These are phyloP conservation scores for Hippocampus guttulatus DNA, from an alignment of 2,113 vertebrate species.

Conservation along the genomic window DNA sequence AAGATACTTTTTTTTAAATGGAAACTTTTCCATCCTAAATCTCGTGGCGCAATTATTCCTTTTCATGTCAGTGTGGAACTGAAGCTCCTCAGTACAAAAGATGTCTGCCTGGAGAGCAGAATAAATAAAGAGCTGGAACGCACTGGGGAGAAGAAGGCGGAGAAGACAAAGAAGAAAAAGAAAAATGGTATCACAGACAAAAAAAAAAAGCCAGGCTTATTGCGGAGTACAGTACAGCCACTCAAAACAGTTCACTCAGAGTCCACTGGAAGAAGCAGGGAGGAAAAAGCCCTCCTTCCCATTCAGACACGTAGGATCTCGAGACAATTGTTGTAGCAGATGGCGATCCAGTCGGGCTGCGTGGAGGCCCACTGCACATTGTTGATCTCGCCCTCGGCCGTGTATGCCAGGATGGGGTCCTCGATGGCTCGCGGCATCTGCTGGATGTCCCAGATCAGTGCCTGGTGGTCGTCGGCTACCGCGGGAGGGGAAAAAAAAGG, in stretches of 20 bases:
- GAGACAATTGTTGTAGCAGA: conserved; percentile 99
- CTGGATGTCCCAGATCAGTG: conserved; percentile 99
- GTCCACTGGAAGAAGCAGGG: neutral
- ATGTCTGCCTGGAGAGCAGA: conserved; percentile 46
- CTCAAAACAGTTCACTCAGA: conserved; percentile 31
- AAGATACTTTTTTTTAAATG: too few species aligned
- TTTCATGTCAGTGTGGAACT: neutral
- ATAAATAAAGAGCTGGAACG: conserved; percentile 60
- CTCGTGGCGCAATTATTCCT: neutral
- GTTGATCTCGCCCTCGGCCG: conserved; percentile 98
- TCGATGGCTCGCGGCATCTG: conserved; percentile 98
- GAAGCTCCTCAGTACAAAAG: neutral
- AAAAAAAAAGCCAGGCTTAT: conserved; percentile 43
- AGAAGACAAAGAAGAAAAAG: conserved; percentile 44
- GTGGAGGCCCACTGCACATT: conserved; percentile 99
- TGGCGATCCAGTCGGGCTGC: conserved; percentile 99
- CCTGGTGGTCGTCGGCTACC: conserved; percentile 96
- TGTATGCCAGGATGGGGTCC: conserved; percentile 98
- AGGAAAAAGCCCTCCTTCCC: conserved; percentile 6
- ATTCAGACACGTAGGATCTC: conserved; percentile 93
- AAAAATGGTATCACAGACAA: conserved; percentile 22
- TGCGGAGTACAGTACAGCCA: conserved; percentile 34
- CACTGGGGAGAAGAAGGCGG: conserved; percentile 34
- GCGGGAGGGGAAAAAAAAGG: conserved; percentile 1
- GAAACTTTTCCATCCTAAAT: neutral